Percentiles rank a stretch among this genome's conserved stretches.
phyloP scores from a whole-genome alignment of 2,888 invertebrate species.

The Papilio elwesi region DNA sequence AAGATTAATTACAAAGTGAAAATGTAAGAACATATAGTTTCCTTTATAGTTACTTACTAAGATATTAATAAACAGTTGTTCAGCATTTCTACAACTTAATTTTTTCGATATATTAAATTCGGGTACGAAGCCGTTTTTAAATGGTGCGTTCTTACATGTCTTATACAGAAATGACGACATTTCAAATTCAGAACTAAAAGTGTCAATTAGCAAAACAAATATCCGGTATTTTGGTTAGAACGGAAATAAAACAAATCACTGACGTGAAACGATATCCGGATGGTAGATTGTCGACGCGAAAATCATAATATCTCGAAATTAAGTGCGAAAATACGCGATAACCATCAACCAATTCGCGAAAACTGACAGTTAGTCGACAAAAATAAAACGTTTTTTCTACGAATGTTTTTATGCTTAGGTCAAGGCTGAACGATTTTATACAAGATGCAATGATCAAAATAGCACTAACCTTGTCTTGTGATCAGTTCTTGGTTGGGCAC shows the following conservation, averaged over 20 bases:
- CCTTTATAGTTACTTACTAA: constrained; percentile 44
- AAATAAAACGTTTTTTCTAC: constrained; percentile 53
- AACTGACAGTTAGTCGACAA: constrained; percentile 57
- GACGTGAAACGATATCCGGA: constrained; percentile 6
- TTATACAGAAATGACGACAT: constrained; percentile 75
- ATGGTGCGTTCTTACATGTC: constrained; percentile 70
- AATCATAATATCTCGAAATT: constrained; percentile 33
- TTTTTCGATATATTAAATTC: constrained; percentile 57
- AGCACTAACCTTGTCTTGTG: constrained; percentile 74
- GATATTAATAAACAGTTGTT: constrained; percentile 54
- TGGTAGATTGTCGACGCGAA: constrained; percentile 35
- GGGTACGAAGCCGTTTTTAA: constrained; percentile 69
- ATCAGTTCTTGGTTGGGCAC: constrained; percentile 68
- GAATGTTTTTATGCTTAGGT: constrained; percentile 56
- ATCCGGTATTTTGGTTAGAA: constrained; percentile 15
- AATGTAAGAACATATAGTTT: neutral
- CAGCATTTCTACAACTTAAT: constrained; percentile 60
- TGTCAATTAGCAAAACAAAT: constrained; percentile 25
- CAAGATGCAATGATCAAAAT: constrained; percentile 59
- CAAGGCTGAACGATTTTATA: constrained; percentile 55
- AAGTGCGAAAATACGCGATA: constrained; percentile 26
- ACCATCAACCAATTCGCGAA: constrained; percentile 41
- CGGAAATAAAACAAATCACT: constrained; percentile 3
- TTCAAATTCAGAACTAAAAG: constrained; percentile 18
- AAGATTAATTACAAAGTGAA: no score